Evolutionary conservation across 2,888 invertebrate species (phyloP).

Genomic region (Nemotelus nigrinus): DNA sequence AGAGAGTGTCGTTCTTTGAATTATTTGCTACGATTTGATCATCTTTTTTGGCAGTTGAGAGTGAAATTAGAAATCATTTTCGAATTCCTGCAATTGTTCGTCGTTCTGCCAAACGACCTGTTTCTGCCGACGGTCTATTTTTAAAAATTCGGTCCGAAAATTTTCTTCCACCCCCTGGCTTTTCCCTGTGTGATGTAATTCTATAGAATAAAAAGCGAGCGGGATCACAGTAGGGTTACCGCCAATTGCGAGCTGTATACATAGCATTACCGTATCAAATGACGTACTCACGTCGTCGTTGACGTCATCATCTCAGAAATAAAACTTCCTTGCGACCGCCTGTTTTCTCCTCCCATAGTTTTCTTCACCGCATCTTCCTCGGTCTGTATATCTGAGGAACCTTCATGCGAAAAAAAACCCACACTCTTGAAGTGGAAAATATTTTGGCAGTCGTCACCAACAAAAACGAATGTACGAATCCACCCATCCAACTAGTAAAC

Average conservation of each 20-base stretch:
- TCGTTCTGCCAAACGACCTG: too few species aligned
- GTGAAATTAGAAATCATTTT: too few species aligned
- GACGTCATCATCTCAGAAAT: conserved; percentile 32
- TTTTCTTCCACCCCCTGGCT: conserved; percentile 1
- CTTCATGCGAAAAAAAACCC: conserved; percentile 15
- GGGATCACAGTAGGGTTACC: conserved; percentile 21
- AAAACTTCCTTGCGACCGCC: neutral
- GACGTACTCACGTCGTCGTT: conserved; percentile 32
- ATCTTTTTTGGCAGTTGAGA: too few species aligned
- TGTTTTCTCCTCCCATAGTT: neutral
- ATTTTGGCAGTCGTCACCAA: conserved; percentile 38
- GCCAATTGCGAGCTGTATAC: conserved; percentile 27
- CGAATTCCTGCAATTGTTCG: too few species aligned
- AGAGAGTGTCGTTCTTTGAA: too few species aligned
- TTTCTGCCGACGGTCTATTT: too few species aligned
- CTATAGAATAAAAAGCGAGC: conserved; percentile 9
- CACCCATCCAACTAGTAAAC: neutral
- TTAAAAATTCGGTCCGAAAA: too few species aligned
- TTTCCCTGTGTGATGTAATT: conserved; percentile 36
- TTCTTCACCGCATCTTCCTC: neutral
- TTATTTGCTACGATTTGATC: too few species aligned
- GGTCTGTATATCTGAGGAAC: neutral
- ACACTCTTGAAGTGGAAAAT: neutral
- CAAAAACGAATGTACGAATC: conserved; percentile 31
- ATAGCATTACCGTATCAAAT: conserved; percentile 29